Evolutionary conservation across 2,888 invertebrate genomes (phyloP).

Genomic region (Cheilosia urbana): DNA sequence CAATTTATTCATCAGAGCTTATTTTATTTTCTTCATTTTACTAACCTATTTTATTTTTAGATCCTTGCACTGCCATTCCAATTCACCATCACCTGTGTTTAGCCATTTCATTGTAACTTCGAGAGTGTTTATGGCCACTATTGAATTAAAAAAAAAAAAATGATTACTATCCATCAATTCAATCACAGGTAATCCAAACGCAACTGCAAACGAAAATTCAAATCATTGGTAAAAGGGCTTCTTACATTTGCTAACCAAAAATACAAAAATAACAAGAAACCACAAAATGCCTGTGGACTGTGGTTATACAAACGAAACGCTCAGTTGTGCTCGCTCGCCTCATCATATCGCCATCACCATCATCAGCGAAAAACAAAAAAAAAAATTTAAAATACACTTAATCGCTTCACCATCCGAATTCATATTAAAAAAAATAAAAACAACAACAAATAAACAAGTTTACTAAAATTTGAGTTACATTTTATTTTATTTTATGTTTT

Average conservation of each 20-base stretch:
- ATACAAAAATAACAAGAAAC: slow-evolving; percentile 36
- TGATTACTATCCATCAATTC: not conserved
- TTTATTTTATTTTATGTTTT: slow-evolving; percentile 64
- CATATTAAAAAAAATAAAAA: slow-evolving; percentile 51
- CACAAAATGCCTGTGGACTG: slow-evolving; percentile 51
- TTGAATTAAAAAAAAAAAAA: not conserved
- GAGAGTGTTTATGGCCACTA: not conserved
- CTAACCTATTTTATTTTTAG: slow-evolving; percentile 73
- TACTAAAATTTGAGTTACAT: slow-evolving; percentile 72
- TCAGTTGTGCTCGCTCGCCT: slow-evolving; percentile 57
- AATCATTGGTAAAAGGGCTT: slow-evolving; percentile 75
- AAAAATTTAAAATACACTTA: slow-evolving; percentile 41
- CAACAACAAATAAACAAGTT: slow-evolving; percentile 66
- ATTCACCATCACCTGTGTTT: not conserved
- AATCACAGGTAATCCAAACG: slow-evolving; percentile 49
- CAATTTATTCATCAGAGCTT: not conserved
- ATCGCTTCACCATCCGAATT: slow-evolving; percentile 71
- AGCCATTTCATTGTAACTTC: not conserved
- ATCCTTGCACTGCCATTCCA: slow-evolving; percentile 11
- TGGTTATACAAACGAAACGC: slow-evolving; percentile 40
- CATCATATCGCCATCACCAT: slow-evolving; percentile 67
- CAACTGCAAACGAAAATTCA: slow-evolving; percentile 34
- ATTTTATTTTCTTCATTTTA: slow-evolving; percentile 6
- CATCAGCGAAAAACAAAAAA: slow-evolving; percentile 44
- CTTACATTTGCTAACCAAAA: slow-evolving; percentile 67